Percentiles rank a stretch among this genome's conserved stretches.
Conservation (phyloP, 2,797 vertebrate species). For the Mus caroli region DNA sequence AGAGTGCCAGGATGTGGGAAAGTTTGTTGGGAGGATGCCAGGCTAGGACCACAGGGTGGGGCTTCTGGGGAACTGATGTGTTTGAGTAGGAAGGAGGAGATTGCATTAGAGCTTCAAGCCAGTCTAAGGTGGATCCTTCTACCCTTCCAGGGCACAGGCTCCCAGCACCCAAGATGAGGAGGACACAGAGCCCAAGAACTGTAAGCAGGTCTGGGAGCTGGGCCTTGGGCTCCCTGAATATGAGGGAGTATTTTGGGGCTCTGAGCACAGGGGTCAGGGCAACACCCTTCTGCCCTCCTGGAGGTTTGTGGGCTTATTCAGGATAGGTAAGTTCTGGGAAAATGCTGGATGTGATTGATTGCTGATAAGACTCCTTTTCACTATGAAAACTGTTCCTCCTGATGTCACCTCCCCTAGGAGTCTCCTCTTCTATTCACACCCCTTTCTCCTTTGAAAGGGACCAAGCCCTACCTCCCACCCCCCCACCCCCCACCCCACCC, state of each 20-base stretch:
- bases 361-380: not conserved
- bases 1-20: not conserved
- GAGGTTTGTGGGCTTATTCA: not conserved
- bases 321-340: not conserved
- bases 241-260: too few species aligned
- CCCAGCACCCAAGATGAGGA: not conserved
- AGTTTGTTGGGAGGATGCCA: not conserved
- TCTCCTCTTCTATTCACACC: not conserved
- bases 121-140: not conserved
- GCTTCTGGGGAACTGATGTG: not conserved
- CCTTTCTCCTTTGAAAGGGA: not conserved
- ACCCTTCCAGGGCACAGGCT: not conserved
- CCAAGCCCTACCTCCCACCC: not conserved
- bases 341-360: too few species aligned
- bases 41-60: not conserved
- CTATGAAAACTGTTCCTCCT: not conserved
- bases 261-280: too few species aligned
- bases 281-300: not conserved
- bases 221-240: not conserved
- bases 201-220: not conserved
- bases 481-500: not conserved
- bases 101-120: not conserved
- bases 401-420: not conserved
- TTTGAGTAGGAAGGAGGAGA: not conserved
- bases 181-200: not conserved